Conservation (phyloP, 2,888 invertebrate species). For the Apamea monoglypha region DNA sequence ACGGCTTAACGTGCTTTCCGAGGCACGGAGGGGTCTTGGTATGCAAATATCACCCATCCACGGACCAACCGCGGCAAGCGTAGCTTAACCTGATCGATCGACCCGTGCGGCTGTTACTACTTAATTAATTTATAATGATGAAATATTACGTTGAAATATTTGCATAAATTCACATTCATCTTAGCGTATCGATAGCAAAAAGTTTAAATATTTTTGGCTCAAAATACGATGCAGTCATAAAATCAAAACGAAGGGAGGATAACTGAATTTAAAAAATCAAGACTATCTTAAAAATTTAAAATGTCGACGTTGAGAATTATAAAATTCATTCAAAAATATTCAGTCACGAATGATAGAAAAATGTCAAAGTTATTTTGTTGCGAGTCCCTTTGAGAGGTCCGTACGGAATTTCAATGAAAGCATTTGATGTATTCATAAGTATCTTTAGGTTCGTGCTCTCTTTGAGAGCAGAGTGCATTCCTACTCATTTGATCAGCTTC, state of each 20-base stretch:
- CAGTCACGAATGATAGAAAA: conserved; percentile 33
- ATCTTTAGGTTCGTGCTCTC: conserved; percentile 9
- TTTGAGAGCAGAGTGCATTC: conserved; percentile 42
- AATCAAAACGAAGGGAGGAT: not conserved
- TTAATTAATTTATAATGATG: no score
- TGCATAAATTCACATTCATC: no score
- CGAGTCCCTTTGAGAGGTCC: conserved; percentile 35
- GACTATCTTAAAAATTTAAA: conserved; percentile 11
- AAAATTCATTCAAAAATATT: conserved; percentile 45
- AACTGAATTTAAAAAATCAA: not conserved
- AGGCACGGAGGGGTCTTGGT: no score
- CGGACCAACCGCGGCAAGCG: no score
- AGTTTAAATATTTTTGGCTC: no score
- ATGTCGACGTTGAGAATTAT: conserved; percentile 21
- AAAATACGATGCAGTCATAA: no score
- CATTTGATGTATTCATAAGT: conserved; percentile 52
- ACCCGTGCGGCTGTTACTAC: no score
- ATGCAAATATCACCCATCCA: no score
- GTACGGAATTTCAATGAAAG: conserved; percentile 41
- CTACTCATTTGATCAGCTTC: conserved; percentile 8
- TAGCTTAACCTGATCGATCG: no score
- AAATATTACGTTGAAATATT: no score
- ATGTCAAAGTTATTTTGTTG: conserved; percentile 48
- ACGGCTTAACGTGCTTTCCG: no score
- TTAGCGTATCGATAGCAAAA: no score